These are phyloP conservation scores for Oxystoma pomonae DNA, from an alignment of 2,888 invertebrate genomes.

Conservation along the genomic window DNA sequence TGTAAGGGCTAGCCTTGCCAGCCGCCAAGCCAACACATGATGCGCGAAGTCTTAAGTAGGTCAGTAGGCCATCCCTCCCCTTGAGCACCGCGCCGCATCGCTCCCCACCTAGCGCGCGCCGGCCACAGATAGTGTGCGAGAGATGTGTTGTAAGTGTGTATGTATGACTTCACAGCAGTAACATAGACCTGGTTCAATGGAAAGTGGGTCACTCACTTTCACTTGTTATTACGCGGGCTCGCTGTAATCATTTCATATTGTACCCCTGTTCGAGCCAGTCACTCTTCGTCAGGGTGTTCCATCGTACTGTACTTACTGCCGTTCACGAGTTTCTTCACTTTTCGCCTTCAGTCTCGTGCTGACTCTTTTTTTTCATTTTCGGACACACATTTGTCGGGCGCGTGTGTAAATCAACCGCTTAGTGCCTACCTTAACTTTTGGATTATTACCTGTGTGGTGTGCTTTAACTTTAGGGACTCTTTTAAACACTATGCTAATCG, in stretches of 20 bases:
- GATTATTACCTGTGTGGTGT: neutral
- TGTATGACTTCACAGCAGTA: slow-evolving; percentile 52
- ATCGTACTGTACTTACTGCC: slow-evolving; percentile 9
- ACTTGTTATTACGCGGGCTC: slow-evolving; percentile 82
- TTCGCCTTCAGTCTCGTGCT: neutral
- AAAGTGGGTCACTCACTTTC: slow-evolving; percentile 92
- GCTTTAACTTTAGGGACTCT: neutral
- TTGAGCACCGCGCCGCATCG: slow-evolving; percentile 31
- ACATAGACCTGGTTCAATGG: slow-evolving; percentile 91
- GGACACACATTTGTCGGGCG: neutral
- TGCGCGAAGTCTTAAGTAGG: slow-evolving; percentile 67
- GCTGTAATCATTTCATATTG: slow-evolving; percentile 69
- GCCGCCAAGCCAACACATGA: slow-evolving; percentile 48
- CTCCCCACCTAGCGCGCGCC: slow-evolving; percentile 30
- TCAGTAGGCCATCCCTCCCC: slow-evolving; percentile 74
- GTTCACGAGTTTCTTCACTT: neutral
- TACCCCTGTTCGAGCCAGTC: slow-evolving; percentile 53
- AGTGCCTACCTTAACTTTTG: neutral
- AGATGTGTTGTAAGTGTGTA: slow-evolving; percentile 42
- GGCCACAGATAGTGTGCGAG: slow-evolving; percentile 24
- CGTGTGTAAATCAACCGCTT: neutral
- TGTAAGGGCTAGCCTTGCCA: slow-evolving; percentile 18
- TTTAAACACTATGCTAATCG: slow-evolving; percentile 2
- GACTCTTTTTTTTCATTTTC: neutral
- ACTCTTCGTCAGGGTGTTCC: slow-evolving; percentile 32